These are phyloP conservation scores for Dolomedes plantarius DNA, from an alignment of 2,888 invertebrate species.

Conservation along the genomic window DNA sequence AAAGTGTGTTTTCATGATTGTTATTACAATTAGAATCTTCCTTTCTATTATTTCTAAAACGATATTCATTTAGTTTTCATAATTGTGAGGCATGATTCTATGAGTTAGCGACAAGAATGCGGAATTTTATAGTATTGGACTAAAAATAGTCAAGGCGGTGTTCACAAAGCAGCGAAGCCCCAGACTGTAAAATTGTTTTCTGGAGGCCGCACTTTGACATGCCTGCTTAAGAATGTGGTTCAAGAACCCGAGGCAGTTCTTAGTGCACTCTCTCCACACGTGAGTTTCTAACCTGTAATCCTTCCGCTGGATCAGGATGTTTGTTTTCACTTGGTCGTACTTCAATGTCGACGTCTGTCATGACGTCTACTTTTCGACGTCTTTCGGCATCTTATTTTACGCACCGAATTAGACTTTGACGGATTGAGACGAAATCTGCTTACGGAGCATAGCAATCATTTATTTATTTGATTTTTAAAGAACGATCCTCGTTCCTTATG, in stretches of 20 bases:
- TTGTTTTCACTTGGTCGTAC: not conserved
- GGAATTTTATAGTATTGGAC: not conserved
- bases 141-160: not conserved
- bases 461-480: no score
- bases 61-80: no score
- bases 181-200: not conserved
- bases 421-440: no score
- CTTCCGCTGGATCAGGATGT: not conserved
- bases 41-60: no score
- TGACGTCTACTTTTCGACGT: not conserved
- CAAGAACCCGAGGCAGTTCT: not conserved
- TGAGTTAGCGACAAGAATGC: not conserved
- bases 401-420: no score
- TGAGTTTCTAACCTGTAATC: not conserved
- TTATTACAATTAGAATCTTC: no score
- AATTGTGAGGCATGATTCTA: no score
- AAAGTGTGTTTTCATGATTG: no score
- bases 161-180: not conserved
- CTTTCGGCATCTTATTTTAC: not conserved
- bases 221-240: not conserved
- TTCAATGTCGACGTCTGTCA: not conserved
- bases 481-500: no score
- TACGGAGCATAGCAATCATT: no score
- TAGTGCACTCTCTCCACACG: not conserved
- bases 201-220: constrained; percentile 1